Percentiles rank a stretch among this genome's conserved stretches.
Evolutionary conservation across 2,113 vertebrate species (phyloP).

Genomic region (Erythrolamprus reginae): DNA sequence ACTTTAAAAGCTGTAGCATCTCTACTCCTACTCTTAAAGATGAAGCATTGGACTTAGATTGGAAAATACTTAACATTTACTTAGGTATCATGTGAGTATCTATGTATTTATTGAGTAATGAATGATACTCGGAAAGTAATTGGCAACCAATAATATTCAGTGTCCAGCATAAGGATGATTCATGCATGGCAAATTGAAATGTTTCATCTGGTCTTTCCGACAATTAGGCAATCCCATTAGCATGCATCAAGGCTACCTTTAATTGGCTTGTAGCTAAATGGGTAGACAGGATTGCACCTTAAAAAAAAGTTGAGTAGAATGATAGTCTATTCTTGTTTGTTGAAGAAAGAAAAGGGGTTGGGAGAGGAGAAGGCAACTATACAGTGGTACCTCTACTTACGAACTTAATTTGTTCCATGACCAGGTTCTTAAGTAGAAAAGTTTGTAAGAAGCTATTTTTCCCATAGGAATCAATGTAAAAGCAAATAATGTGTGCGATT

Average conservation of each 20-base stretch:
- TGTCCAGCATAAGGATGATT: neutral
- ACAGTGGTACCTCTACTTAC: too few species aligned
- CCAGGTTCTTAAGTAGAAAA: too few species aligned
- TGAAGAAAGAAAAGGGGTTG: neutral
- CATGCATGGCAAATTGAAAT: neutral
- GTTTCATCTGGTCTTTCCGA: neutral
- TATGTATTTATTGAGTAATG: neutral
- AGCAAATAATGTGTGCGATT: too few species aligned
- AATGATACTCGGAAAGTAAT: neutral
- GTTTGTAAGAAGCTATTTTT: too few species aligned
- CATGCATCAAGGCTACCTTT: neutral
- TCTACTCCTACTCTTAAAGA: neutral
- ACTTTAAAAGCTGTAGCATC: neutral
- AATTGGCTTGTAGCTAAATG: neutral
- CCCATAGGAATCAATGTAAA: too few species aligned
- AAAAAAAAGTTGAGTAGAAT: neutral
- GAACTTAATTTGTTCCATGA: too few species aligned
- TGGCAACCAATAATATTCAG: neutral
- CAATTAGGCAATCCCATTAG: neutral
- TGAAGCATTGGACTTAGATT: neutral
- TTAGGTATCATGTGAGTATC: neutral
- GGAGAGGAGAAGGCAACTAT: neutral
- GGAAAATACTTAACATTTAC: neutral
- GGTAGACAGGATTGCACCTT: neutral
- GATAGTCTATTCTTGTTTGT: neutral